phyloP scores from a whole-genome alignment of 1,140 invertebrate species.

The Drosophila athabasca region DNA sequence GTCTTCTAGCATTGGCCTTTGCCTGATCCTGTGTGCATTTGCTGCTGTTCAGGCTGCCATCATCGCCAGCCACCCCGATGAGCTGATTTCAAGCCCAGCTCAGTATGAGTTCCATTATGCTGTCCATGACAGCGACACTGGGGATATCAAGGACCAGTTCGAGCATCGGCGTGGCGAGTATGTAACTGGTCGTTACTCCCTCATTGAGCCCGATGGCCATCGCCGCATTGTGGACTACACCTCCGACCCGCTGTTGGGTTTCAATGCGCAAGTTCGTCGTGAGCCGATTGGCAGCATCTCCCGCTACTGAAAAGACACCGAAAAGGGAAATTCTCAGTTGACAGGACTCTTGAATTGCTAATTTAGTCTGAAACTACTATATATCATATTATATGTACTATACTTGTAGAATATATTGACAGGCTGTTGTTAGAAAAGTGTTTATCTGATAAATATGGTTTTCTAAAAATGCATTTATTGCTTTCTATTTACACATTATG shows the following conservation, averaged over 20 bases:
- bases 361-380: too few relatives aligned
- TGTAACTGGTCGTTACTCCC: constrained; percentile 80
- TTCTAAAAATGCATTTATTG: constrained; percentile 77
- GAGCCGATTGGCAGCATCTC: constrained; percentile 48
- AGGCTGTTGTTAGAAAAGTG: constrained; percentile 46
- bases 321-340: constrained; percentile 2
- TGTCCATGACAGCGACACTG: constrained; percentile 87
- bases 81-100: constrained; percentile 84
- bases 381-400: constrained; percentile 2
- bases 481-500: constrained; percentile 66
- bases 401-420: constrained; percentile 28
- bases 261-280: constrained; percentile 82
- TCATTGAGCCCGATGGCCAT: constrained; percentile 84
- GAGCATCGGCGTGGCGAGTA: constrained; percentile 86
- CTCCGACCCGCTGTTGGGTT: constrained; percentile 82
- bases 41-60: constrained; percentile 49
- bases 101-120: constrained; percentile 87
- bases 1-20: constrained; percentile 28
- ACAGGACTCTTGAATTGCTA: constrained; percentile 14
- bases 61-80: constrained; percentile 59
- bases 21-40: constrained; percentile 40
- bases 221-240: constrained; percentile 84
- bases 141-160: constrained; percentile 88
- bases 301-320: constrained; percentile 25
- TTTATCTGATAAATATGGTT: constrained; percentile 35